Conservation (phyloP, 1,140 invertebrate genomes). For the Myzus persicae region DNA sequence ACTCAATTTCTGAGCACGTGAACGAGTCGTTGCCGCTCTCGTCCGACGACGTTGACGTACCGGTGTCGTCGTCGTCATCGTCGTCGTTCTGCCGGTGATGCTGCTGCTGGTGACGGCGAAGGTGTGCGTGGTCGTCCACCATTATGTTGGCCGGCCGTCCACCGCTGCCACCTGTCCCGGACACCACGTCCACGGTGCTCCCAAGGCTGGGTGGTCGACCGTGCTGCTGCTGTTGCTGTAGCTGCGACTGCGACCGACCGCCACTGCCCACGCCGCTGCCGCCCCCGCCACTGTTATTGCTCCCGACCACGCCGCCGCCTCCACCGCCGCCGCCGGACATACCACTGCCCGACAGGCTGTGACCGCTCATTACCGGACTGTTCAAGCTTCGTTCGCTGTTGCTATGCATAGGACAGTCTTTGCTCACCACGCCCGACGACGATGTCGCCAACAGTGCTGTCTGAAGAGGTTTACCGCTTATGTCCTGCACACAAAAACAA, state of each 20-base stretch:
- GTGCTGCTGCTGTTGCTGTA: constrained; percentile 66
- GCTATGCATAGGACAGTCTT: constrained; percentile 82
- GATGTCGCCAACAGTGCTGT: constrained; percentile 86
- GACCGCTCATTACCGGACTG: constrained; percentile 88
- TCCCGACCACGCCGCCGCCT: constrained; percentile 79
- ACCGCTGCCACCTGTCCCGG: constrained; percentile 81
- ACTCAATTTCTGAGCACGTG: constrained; percentile 96
- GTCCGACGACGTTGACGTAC: constrained; percentile 87
- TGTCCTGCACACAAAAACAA: constrained; percentile 72
- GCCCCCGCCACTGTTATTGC: constrained; percentile 79
- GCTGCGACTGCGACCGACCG: constrained; percentile 68
- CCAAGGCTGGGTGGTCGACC: constrained; percentile 83
- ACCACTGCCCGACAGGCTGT: constrained; percentile 80
- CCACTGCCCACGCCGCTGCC: constrained; percentile 80
- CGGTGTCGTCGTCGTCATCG: constrained; percentile 67
- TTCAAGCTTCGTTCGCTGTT: constrained; percentile 90
- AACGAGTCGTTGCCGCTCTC: constrained; percentile 97
- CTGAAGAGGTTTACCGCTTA: constrained; percentile 90
- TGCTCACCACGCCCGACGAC: constrained; percentile 82
- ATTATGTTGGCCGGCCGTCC: constrained; percentile 65
- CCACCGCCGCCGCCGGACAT: constrained; percentile 82
- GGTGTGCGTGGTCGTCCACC: constrained; percentile 64
- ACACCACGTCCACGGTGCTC: constrained; percentile 90
- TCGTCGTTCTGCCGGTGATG: constrained; percentile 69
- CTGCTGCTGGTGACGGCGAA: constrained; percentile 65